phyloP scores from a whole-genome alignment of 2,797 vertebrate genomes.

The Epinephelus malabaricus region DNA sequence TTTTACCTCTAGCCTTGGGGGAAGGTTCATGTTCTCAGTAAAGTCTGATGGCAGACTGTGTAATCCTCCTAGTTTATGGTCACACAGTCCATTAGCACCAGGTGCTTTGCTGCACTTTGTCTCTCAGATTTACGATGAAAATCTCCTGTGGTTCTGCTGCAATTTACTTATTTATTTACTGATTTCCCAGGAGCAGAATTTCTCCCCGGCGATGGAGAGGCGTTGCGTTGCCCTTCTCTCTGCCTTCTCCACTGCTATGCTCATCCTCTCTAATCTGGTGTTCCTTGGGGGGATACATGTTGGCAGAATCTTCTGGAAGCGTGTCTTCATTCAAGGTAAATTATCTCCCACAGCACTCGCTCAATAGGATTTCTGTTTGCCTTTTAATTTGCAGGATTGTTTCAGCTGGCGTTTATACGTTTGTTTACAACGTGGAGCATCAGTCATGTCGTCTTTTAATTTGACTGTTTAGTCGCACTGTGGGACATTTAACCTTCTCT shows the following conservation, averaged over 20 bases:
- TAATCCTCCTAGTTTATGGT: slow-evolving; percentile 47
- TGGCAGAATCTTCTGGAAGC: slow-evolving; percentile 94
- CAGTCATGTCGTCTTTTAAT: slow-evolving; percentile 8
- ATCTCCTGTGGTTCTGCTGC: slow-evolving; percentile 22
- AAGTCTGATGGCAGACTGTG: slow-evolving; percentile 29
- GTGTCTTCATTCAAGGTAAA: slow-evolving; percentile 93
- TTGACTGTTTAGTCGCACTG: slow-evolving; percentile 16
- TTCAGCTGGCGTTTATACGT: slow-evolving; percentile 23
- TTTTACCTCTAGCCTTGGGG: slow-evolving; percentile 35
- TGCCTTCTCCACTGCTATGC: slow-evolving; percentile 92
- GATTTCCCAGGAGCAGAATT: slow-evolving; percentile 84
- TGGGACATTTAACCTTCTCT: slow-evolving; percentile 4
- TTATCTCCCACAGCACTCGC: slow-evolving; percentile 29
- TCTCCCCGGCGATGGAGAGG: slow-evolving; percentile 88
- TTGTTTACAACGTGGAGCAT: slow-evolving; percentile 17
- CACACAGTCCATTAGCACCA: slow-evolving; percentile 35
- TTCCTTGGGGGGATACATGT: slow-evolving; percentile 95
- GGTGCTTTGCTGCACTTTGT: slow-evolving; percentile 37
- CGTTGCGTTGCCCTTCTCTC: slow-evolving; percentile 90
- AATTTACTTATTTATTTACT: slow-evolving; percentile 60
- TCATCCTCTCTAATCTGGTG: slow-evolving; percentile 97
- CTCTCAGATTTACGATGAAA: slow-evolving; percentile 36
- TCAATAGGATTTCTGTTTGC: slow-evolving; percentile 24
- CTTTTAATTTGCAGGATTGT: slow-evolving; percentile 45
- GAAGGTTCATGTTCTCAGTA: slow-evolving; percentile 34